Evolutionary conservation across 2,113 vertebrate genomes (phyloP), one percentile per base, ranked within the genome.

Genomic region (Hiodon alosoides): DNA sequence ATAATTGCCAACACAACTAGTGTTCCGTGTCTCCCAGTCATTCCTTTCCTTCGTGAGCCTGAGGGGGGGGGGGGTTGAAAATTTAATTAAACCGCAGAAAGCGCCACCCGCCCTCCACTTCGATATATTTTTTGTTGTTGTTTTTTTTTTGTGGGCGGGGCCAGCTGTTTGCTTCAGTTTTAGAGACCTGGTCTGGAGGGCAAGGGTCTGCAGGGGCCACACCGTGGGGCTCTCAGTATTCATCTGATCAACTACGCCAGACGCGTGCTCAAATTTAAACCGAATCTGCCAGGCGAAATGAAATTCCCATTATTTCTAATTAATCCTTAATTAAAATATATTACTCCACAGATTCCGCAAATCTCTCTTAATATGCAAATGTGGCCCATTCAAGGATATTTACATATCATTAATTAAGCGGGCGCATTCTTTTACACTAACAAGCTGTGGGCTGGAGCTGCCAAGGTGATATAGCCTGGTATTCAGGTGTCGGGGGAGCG

Each of bases 281-380:
- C 86, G 89, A 91, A 92, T 93, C 94, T 95, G 94, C 94, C 94
- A 94, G 92, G 93, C 93, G 86, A 95, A 96, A 95, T 95, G 95
- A 96, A 96, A 95, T 90, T 93, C 93, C 93, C 93, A 95, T 97
- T 94, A 97, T 95, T 95, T 97, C 96, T 94, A 96, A 97, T 97
- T 96, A 96, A 97, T 96, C 92, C 93, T 94, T 97, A 95, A 98
- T 97, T 97, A 96, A 97, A 97, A 97, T 96, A 94, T 95, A 96
- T 97, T 93, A 94, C 93, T 92, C 93, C 89, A 83, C 91, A 89
- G 92, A 97, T 95, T 94, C 94, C 77, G 90, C 94, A 95, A 94
- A 96, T 95, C 94, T 94, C 93, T 94, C 93, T 93, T 95, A 95
- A 97, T 95, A 96, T 93, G 94, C 91, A 94, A 95, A 95, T 94